Base-by-base conservation (phyloP, 2,888 invertebrate species). In the Hedychridium roseum region DNA sequence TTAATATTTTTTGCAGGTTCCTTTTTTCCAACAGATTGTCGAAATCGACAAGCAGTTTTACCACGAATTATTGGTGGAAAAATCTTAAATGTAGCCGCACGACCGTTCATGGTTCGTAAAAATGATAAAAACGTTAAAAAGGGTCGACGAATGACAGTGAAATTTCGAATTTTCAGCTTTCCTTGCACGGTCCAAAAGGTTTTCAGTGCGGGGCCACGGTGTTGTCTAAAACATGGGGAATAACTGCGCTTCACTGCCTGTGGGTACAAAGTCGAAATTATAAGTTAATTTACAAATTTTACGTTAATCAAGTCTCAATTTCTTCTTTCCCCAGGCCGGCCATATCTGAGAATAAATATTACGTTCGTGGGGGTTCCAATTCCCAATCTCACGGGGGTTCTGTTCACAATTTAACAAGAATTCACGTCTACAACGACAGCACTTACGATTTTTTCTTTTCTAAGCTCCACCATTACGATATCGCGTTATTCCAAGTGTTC, bases 191-290 rank as follows among this genome's bases (percentile, higher is more conserved):
- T 14, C 34, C 21, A 17, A 1, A 2, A 11, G 50, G 45, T 31
- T 60, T 64, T 23, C 3, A 36, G 1, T 70, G 70, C 15, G 66
- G 70, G 5, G 70, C 64, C 1, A 59, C 43, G 21, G 63, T 70
- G 17, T 26, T 70, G 12, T 65, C 65, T 2, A 20, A 15, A 9
- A 46, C 27, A 16, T 69, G 65, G 63, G 62, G 44, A 3, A 50
- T 70, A 9, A 58, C 68, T 1, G 70, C 70, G 7, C 54, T 60
- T 9, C 70, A 70, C 48, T 70, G 70, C 41, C 9, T 70, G 70
- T 68, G 56, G 60, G 53, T 43, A 46, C 21, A 32, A 11, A 9
- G n/a, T 26, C 21, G 12, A 5, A 9, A 12, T 2, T 23, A 21
- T 36, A 23, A 6, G 2, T 15, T 1, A 2, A 7, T 1, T 30